These are phyloP conservation scores for Tetragnatha montana DNA, from an alignment of 2,888 invertebrate species.

Conservation along the genomic window DNA sequence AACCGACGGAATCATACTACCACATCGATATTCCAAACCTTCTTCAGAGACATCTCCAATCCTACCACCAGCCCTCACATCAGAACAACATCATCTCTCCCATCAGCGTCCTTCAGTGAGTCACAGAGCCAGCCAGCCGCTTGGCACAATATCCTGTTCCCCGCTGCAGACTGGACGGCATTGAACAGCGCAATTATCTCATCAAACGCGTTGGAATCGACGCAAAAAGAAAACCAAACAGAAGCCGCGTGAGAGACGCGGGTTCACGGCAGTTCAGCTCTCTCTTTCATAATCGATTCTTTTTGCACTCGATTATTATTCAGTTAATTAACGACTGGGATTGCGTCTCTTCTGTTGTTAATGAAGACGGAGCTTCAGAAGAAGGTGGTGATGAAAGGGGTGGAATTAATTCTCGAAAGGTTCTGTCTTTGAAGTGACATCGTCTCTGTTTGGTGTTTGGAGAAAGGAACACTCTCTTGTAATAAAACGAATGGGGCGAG, in stretches of 20 bases:
- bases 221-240: slow-evolving; percentile 31
- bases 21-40: too few species aligned
- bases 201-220: slow-evolving; percentile 57
- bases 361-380: background rate
- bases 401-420: background rate
- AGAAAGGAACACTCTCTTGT: background rate
- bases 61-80: background rate
- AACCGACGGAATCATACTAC: too few species aligned
- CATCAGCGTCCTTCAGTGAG: slow-evolving; percentile 43
- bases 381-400: background rate
- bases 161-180: slow-evolving; percentile 37
- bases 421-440: background rate
- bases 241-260: background rate
- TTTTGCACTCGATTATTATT: background rate
- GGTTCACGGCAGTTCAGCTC: slow-evolving; percentile 48
- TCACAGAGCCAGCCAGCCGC: slow-evolving; percentile 15
- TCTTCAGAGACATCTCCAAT: too few species aligned
- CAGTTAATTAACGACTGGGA: background rate
- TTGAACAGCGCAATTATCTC: slow-evolving; percentile 59
- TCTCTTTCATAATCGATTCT: too few species aligned
- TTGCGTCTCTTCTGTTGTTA: background rate
- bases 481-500: background rate
- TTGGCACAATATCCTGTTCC: slow-evolving; percentile 55
- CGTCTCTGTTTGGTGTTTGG: background rate
- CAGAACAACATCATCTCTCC: slow-evolving; percentile 26